phyloP scores from a whole-genome alignment of 2,797 vertebrate genomes.

The Xenopus petersii region DNA sequence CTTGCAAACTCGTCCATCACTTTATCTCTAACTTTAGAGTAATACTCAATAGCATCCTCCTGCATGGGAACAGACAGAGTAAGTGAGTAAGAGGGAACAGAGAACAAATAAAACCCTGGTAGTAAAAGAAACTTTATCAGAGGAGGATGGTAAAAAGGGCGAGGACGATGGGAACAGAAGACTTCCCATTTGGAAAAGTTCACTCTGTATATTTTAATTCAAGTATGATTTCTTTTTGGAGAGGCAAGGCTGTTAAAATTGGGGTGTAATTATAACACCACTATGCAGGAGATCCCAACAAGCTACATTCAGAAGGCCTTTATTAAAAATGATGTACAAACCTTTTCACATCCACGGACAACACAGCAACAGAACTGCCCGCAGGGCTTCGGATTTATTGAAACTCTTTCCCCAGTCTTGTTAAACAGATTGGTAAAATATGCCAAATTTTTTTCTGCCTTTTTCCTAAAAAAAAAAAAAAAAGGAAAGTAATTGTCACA shows the following conservation, averaged over 20 bases:
- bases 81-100: too few species aligned
- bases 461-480: slow-evolving; percentile 65
- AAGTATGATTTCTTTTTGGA: too few species aligned
- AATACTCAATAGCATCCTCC: slow-evolving; percentile 89
- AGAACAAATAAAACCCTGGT: too few species aligned
- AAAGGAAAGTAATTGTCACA: slow-evolving; percentile 7
- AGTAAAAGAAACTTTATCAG: too few species aligned
- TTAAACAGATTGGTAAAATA: slow-evolving; percentile 75
- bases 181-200: too few species aligned
- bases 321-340: slow-evolving; percentile 48
- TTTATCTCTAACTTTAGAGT: slow-evolving; percentile 66
- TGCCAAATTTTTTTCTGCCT: slow-evolving; percentile 79
- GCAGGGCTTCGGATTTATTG: slow-evolving; percentile 76
- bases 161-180: too few species aligned
- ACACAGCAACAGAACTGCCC: slow-evolving; percentile 82
- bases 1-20: slow-evolving; percentile 67
- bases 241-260: too few species aligned
- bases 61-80: slow-evolving; percentile 49
- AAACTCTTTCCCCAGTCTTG: slow-evolving; percentile 63
- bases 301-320: too few species aligned
- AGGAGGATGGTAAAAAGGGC: too few species aligned
- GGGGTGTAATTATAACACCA: too few species aligned
- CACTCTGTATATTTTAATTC: too few species aligned
- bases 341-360: slow-evolving; percentile 65
- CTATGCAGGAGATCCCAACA: too few species aligned